These are phyloP conservation scores for Cynocephalus volans DNA, from an alignment of 2,113 vertebrate genomes.

Conservation along the genomic window DNA sequence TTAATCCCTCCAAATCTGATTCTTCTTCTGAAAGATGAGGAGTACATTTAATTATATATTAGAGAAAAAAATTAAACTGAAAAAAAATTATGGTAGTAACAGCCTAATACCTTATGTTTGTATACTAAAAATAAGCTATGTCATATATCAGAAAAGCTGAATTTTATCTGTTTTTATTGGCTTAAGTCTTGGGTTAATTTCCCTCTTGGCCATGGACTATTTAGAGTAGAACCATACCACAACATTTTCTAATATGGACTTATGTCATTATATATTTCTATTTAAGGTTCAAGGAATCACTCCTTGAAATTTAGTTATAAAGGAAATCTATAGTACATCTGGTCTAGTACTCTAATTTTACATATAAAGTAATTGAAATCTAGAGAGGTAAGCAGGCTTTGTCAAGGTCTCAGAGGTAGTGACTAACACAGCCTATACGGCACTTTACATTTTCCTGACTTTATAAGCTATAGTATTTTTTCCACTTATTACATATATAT, in stretches of 20 bases:
- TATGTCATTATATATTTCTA: background rate
- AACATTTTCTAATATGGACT: background rate
- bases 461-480: background rate
- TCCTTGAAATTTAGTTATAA: background rate
- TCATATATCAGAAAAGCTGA: background rate
- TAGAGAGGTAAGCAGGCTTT: background rate
- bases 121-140: background rate
- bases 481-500: background rate
- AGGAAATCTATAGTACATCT: background rate
- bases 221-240: background rate
- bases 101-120: background rate
- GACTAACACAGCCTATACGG: background rate
- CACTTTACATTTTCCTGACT: background rate
- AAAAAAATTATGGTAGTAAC: background rate
- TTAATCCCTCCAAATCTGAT: background rate
- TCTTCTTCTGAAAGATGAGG: background rate
- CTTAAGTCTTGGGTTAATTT: background rate
- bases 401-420: background rate
- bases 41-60: background rate
- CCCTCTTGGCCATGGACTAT: background rate
- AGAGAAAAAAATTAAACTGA: background rate
- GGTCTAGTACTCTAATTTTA: background rate
- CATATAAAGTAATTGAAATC: slow-evolving; percentile 17
- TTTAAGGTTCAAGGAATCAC: slow-evolving; percentile 21
- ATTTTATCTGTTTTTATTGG: background rate